Evolutionary conservation across 92 coral and sea anemone genomes (phyloP), one percentile per base, ranked within the genome.

Genomic region (Porites divaricata): DNA sequence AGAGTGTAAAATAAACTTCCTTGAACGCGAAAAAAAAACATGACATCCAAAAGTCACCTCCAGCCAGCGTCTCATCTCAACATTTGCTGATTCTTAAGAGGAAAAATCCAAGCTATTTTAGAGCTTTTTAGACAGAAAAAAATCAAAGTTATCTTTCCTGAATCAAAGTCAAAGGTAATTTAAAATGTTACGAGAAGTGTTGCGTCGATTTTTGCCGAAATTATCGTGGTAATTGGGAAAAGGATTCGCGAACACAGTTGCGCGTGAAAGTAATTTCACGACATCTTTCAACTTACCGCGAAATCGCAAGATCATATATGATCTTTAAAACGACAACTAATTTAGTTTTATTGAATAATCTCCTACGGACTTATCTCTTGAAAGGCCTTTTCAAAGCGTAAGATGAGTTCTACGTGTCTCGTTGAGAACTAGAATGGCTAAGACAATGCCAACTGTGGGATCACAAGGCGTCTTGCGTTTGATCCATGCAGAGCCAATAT

Each of bases 281-380:
- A 35, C 4, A 58, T 35, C 80, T 76, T 76, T 76, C 22, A 76
- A 76, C 81, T 76, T 49, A 22, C 82, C 82, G 82, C 50, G 65
- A 63, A 15, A 24, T 45, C 79, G 24, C 21, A 51, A 74, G 9
- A 14, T 20, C 19, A 49, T 51, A 74, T 54, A 22, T 74, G 62
- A 51, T 59, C 35, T 10, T 52, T 58, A 63, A 51, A 56, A 74
- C 15, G 23, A 24, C 23, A 28, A 13, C 59, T 21, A 78, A 49
- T 41, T 78, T 64, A 11, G 71, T 45, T 78, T 75, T 59, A 75
- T 78, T 78, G 63, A 51, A 52, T 22, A 45, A 79, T 24, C 52
- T 41, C 64, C 83, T 17, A 25, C 74, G 64, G 45, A 7, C 24
- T 50, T 66, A 45, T 11, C 17, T 66, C 41, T 56, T 20, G 14